Evolutionary conservation across 2,888 invertebrate genomes (phyloP), one percentile per base, ranked within the genome.

Genomic region (Dasysyrphus tricinctus): DNA sequence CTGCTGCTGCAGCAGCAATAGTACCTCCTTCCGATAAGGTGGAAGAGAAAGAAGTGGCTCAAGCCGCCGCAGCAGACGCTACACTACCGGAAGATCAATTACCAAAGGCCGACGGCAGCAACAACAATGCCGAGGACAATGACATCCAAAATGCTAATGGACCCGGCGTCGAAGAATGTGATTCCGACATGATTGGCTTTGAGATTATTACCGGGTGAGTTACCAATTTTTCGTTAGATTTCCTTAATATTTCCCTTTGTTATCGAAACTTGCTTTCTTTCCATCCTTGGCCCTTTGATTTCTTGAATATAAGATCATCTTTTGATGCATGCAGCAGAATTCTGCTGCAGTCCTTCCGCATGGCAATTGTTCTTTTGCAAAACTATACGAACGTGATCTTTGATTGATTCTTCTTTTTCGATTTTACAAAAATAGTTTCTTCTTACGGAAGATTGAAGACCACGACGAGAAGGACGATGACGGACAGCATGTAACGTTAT

Each of bases 131-230:
- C 81, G 90, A 89, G 87, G 88, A 90, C 88, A 88, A 82, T 82
- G 89, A 88, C 73, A 80, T 81, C 76, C 88, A 88, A 84, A 89
- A 89, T 86, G 84, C 88, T 78, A 89, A 88, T 89, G 88, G 80
- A 86, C 88, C 79, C 78, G 84, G 87, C 72, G 88, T 89, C 86
- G 97, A 96, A 91, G 97, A 97, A 93, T 97, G 97, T 92, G 97
- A 97, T 93, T 94, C 96, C 67, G 97, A 97, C 93, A 96, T 97
- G 96, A 95, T 97, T 90, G 97, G 97, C 89, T 98, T 98, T 93
- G 98, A 98, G 93, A 94, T 98, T 91, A 96, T 97, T 90, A 98
- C 97, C 88, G 98, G 97, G 94, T 94, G 93, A 93, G 93, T 90
- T 81, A 44, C 77, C 86, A 88, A 69, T 80, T 85, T 85, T 73